Percentiles rank a stretch among this genome's conserved stretches.
These are phyloP conservation scores for Neosalanx taihuensis DNA, from an alignment of 2,797 vertebrate genomes.

Conservation along the genomic window DNA sequence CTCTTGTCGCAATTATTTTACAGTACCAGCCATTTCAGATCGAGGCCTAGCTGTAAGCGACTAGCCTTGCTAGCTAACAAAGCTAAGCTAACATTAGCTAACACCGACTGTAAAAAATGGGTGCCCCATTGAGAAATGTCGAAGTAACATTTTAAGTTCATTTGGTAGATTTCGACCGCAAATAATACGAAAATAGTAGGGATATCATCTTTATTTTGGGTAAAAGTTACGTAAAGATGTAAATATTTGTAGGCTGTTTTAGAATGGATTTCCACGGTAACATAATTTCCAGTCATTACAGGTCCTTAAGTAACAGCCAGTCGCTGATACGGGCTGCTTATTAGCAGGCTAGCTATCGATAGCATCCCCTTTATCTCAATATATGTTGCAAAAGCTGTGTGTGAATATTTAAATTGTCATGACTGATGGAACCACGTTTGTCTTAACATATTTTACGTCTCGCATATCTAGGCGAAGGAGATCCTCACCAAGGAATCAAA, in stretches of 20 bases:
- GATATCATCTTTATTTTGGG: too few relatives aligned
- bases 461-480: conserved; percentile 84
- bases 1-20: background rate
- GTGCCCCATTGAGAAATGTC: background rate
- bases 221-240: background rate
- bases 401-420: too few relatives aligned
- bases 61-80: background rate
- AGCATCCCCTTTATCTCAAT: too few relatives aligned
- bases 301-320: conserved; percentile 10
- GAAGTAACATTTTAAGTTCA: background rate
- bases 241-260: background rate
- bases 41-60: background rate
- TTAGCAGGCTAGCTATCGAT: background rate
- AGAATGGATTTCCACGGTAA: background rate
- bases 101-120: background rate
- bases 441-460: conserved; percentile 6
- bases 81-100: conserved; percentile 5
- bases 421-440: background rate
- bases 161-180: too few relatives aligned
- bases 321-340: background rate
- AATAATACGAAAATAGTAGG: too few relatives aligned
- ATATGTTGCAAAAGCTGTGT: too few relatives aligned
- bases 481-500: conserved; percentile 96
- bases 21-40: background rate
- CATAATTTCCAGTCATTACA: conserved; percentile 26